phyloP scores from a whole-genome alignment of 2,797 vertebrate species.

The Adrianichthys oophorus region DNA sequence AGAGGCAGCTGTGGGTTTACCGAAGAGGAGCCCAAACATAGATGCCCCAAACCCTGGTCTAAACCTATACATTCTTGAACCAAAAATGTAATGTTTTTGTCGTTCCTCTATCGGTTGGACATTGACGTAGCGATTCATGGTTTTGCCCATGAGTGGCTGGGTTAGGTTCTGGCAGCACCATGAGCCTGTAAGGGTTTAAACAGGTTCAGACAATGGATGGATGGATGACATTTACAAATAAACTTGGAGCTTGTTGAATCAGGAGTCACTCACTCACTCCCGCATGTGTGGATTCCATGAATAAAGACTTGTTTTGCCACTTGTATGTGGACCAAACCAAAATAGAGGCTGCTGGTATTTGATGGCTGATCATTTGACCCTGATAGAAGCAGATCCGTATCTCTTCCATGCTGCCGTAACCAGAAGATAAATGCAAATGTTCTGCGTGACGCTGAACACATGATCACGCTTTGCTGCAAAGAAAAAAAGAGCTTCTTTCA shows the following conservation, averaged over 20 bases:
- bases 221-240: no score
- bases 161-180: no score
- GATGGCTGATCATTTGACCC: constrained; percentile 59
- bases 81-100: no score
- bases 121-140: no score
- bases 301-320: constrained; percentile 60
- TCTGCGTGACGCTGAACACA: background rate
- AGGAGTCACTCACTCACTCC: constrained; percentile 42
- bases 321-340: constrained; percentile 50
- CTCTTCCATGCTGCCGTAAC: constrained; percentile 8
- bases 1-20: no score
- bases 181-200: no score
- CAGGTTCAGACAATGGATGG: no score
- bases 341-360: constrained; percentile 59
- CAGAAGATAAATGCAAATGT: constrained; percentile 18
- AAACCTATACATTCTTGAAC: no score
- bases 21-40: no score
- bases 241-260: constrained; percentile 17
- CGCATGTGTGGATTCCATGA: constrained; percentile 54
- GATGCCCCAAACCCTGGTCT: no score
- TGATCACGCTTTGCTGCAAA: background rate
- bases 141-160: no score
- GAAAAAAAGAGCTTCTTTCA: background rate
- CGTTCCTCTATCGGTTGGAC: no score
- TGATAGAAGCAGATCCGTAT: constrained; percentile 41